Evolutionary conservation across 2,888 invertebrate species (phyloP), one percentile per base, ranked within the genome.

Genomic region (Acleris holmiana): DNA sequence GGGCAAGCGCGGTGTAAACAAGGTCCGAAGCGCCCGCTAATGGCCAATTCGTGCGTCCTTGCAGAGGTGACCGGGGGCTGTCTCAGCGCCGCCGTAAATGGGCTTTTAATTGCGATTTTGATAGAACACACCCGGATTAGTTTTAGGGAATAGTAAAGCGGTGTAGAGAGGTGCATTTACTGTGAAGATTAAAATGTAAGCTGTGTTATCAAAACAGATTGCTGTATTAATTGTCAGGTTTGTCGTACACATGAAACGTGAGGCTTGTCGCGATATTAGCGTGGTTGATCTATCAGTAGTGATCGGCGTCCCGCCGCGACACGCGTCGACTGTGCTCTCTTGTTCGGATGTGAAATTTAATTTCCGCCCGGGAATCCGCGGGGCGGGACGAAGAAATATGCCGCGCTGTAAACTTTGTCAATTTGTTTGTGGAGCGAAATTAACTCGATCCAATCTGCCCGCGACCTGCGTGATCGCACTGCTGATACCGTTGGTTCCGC

Each of bases 1-100:
- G 92, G 92, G 89, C 93, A 91, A 92, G 89, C 90, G 90, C 83
- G 91, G 92, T 91, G 92, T 92, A 91, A 92, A 92, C 91, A 92
- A 91, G 90, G 89, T 88, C 89, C 90, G 88, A 90, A 90, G 87
- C 87, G 89, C 88, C 90, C 91, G 88, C 91, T 93, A 93, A 93
- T 93, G 91, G 92, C 88, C 91, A 93, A 93, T 93, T 88, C 93
- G 91, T 83, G 88, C 86, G 89, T 84, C 88, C 91, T 88, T 82
- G 86, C 87, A 84, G 87, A 88, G 87, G 84, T 91, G 90, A 91
- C 91, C 91, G 83, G 88, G 88, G 84, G 86, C 85, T 78, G 84
- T 88, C 90, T 88, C 85, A 82, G 86, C 74, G 76, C 79, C 81
- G 78, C 74, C 81, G 85, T 88, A 89, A 91, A 91, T 91, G 89